These are phyloP conservation scores for Phytoseiulus persimilis DNA, from an alignment of 2,888 invertebrate species.

Conservation along the genomic window DNA sequence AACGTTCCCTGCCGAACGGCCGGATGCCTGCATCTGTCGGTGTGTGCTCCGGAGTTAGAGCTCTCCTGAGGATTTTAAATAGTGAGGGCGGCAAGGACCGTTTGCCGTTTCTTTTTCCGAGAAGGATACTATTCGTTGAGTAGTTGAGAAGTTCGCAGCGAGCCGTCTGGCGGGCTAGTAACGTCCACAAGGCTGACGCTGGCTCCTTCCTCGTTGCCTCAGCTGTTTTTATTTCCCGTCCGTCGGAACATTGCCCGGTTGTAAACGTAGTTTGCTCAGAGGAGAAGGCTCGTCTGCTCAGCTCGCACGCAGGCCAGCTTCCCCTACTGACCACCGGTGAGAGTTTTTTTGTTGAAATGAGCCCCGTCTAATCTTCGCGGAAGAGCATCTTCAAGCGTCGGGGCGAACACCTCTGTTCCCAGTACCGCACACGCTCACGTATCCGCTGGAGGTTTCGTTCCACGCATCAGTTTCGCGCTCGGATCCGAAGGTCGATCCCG, in stretches of 20 bases:
- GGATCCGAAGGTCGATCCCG: no score
- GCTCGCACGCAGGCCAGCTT: not conserved
- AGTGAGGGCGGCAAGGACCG: not conserved
- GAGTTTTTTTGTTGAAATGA: not conserved
- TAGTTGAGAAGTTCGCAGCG: not conserved
- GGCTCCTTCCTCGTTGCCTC: not conserved
- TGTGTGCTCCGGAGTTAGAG: not conserved
- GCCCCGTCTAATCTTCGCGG: not conserved
- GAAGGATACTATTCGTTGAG: not conserved
- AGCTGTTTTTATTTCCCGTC: constrained; percentile 5
- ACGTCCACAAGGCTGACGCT: not conserved
- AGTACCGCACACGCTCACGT: no score
- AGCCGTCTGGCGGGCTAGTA: not conserved
- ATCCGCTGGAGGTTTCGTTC: no score
- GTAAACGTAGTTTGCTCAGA: not conserved
- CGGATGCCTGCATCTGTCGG: not conserved
- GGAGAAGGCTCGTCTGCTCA: not conserved
- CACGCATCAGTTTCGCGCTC: no score
- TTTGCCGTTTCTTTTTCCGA: not conserved
- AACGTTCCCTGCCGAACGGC: not conserved
- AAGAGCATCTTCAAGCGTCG: not conserved
- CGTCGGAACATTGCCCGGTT: not conserved
- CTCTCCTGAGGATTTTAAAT: not conserved
- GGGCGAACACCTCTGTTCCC: no score
- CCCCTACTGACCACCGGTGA: not conserved